Base-by-base conservation (phyloP, 1,140 invertebrate species). In the Frieseomelitta varia region DNA sequence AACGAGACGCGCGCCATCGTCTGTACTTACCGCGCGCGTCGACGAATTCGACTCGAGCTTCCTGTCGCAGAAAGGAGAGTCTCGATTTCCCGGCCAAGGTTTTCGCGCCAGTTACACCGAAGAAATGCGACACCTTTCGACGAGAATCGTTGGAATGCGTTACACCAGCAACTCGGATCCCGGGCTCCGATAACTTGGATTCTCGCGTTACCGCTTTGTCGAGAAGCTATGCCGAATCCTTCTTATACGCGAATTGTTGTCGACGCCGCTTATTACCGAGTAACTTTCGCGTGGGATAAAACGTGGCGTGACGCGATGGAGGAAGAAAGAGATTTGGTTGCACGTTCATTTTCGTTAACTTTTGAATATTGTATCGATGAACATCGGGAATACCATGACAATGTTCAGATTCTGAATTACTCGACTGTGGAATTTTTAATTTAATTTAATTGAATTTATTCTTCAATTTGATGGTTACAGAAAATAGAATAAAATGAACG, bases 81-180 rank as follows among this genome's bases (percentile, higher is more conserved):
- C 21, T 17, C 30, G 1, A 34, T 68, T 68, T 24, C 19, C 17
- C 65, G 2, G 17, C 1, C 27, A 4, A 39, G 21, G 19, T 63
- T 27, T 4, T 76, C 74, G 55, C 24, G 74, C 12, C 47, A 27
- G 39, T 77, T 47, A 27, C 61, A 14, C 0, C 47, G 1, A 53
- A 61, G 56, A 47, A 69, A 88, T 72, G 77, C 81, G 87, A 82
- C 87, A 87, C 85, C 81, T 79, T 63, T 30, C 58, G n/a, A n/a
- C 34, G 65, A 68, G 65, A 88, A 88, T 77, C 53, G 58, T 55
- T 84, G 79, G 87, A 89, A 88, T 89, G 80, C 65, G 80, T 89
- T 19, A 72, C 55, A 51, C 68, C 71, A 69, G 84, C 84, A 76
- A 88, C 86, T 79, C 15, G 63, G 65, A 27, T 24, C 85, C 83